These are phyloP conservation scores for Alauda arvensis DNA, from an alignment of 2,797 vertebrate genomes.

Conservation along the genomic window DNA sequence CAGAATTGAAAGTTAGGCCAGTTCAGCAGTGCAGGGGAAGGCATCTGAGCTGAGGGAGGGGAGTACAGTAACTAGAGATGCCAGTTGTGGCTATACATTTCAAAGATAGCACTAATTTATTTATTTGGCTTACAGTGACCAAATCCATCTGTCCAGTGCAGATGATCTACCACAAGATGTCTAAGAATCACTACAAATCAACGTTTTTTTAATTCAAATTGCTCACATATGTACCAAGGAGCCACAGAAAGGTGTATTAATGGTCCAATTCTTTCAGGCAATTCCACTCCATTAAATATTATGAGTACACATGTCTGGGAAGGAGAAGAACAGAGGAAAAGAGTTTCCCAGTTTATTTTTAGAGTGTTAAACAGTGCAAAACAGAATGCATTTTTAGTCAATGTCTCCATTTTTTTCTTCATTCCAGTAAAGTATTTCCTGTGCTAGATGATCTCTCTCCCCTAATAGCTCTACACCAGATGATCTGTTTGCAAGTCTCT, in stretches of 20 bases:
- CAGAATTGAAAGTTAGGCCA: slow-evolving; percentile 45
- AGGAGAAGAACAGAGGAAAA: not conserved
- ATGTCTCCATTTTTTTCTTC: not conserved
- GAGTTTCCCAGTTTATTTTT: slow-evolving; percentile 32
- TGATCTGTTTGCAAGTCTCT: not conserved
- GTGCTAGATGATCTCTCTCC: not conserved
- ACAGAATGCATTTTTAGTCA: not conserved
- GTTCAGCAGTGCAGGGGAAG: slow-evolving; percentile 72
- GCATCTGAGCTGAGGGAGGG: slow-evolving; percentile 73
- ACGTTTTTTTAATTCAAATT: slow-evolving; percentile 79
- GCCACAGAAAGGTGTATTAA: slow-evolving; percentile 49
- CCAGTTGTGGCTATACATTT: slow-evolving; percentile 77
- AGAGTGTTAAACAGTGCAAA: slow-evolving; percentile 1
- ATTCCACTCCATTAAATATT: slow-evolving; percentile 60
- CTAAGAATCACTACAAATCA: slow-evolving; percentile 79
- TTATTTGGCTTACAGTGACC: slow-evolving; percentile 85
- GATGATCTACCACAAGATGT: slow-evolving; percentile 71
- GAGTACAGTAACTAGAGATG: slow-evolving; percentile 78
- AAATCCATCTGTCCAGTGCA: slow-evolving; percentile 70
- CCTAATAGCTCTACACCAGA: not conserved
- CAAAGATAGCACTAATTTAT: slow-evolving; percentile 87
- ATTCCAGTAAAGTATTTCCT: slow-evolving; percentile 28
- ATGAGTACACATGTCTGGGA: slow-evolving; percentile 38
- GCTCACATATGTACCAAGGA: slow-evolving; percentile 81
- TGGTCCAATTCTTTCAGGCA: slow-evolving; percentile 29